These are phyloP conservation scores for Tylochromis polylepis DNA, from an alignment of 2,113 vertebrate species.

Conservation along the genomic window DNA sequence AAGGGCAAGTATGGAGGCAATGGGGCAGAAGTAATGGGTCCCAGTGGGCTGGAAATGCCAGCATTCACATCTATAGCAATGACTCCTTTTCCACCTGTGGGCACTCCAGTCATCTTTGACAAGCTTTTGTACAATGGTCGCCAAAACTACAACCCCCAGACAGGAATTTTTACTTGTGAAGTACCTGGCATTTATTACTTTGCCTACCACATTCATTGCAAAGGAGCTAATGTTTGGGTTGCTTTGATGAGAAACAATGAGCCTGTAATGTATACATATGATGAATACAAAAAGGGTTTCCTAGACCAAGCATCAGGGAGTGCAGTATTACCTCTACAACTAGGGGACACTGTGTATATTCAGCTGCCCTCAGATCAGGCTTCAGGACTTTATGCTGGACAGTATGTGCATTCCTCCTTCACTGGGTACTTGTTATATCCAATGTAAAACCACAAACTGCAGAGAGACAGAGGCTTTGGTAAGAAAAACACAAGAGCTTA, in stretches of 20 bases:
- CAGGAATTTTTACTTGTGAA: slow-evolving; percentile 93
- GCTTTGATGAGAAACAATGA: slow-evolving; percentile 94
- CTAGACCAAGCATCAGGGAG: slow-evolving; percentile 97
- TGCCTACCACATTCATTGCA: slow-evolving; percentile 93
- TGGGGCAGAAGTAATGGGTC: slow-evolving; percentile 66
- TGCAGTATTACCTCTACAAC: slow-evolving; percentile 85
- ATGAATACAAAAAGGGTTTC: slow-evolving; percentile 96
- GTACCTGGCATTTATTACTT: slow-evolving; percentile 97
- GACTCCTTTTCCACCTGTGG: slow-evolving; percentile 88
- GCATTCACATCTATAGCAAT: slow-evolving; percentile 89
- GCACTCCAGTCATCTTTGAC: slow-evolving; percentile 88
- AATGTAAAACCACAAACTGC: slow-evolving; percentile 76
- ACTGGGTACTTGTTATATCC: slow-evolving; percentile 99
- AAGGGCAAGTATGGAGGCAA: slow-evolving; percentile 79
- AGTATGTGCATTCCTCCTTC: slow-evolving; percentile 96
- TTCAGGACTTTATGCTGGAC: slow-evolving; percentile 92
- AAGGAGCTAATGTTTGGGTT: slow-evolving; percentile 95
- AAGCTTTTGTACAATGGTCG: slow-evolving; percentile 94
- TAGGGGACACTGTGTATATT: slow-evolving; percentile 89
- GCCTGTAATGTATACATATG: slow-evolving; percentile 96
- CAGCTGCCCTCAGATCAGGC: slow-evolving; percentile 97
- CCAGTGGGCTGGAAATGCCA: slow-evolving; percentile 85
- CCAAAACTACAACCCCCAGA: slow-evolving; percentile 93
- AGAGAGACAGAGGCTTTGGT: background rate
- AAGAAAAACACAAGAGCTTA: background rate